Base-by-base conservation (phyloP, 2,797 vertebrate species). In the Myotis planiceps region DNA sequence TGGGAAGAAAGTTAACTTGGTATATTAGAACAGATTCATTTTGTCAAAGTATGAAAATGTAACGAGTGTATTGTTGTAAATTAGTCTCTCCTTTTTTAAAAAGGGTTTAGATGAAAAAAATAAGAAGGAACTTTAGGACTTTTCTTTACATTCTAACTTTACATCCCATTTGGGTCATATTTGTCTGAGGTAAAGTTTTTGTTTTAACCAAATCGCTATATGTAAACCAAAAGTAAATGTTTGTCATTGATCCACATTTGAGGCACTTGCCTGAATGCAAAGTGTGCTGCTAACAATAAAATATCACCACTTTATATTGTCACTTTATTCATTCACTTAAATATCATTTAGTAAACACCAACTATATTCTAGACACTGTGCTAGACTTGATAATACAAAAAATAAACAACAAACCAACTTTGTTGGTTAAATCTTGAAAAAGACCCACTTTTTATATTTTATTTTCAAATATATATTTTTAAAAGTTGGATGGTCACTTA, bases 11-110 rank as follows among this genome's bases (percentile, higher is more conserved):
- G 29, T 74, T 58, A 47, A 32, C 34, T 81, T 47, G 34, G 42
- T n/a, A 60, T 79, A 88, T 74, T 90, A 72, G 32, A 49, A 49
- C 37, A 82, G 45, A 90, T 71, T 91, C 75, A 71, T 87, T 45
- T 76, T 71, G 45, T 55, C 69, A 29, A 27, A 71, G 75, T 63
- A 65, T 45, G 42, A 87, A 65, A 69, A 51, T 58, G 83, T 45
- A 69, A 72, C 49, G 16, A 75, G 47, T 71, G 2, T 72, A 42
- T 85, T 76, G 34, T 45, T 45, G 55, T 92, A 68, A 58, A 58
- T 84, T 68, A 74, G 84, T 69, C 34, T 89, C 39, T 68, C 42
- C 45, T 10, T 80, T 74, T 51, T 37, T 47, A 76, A 84, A 80
- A 2, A 51, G 39, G 32, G 12, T 60, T 79, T 68, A 60, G 49